phyloP scores from a whole-genome alignment of 2,113 vertebrate species.

The Vimba vimba region DNA sequence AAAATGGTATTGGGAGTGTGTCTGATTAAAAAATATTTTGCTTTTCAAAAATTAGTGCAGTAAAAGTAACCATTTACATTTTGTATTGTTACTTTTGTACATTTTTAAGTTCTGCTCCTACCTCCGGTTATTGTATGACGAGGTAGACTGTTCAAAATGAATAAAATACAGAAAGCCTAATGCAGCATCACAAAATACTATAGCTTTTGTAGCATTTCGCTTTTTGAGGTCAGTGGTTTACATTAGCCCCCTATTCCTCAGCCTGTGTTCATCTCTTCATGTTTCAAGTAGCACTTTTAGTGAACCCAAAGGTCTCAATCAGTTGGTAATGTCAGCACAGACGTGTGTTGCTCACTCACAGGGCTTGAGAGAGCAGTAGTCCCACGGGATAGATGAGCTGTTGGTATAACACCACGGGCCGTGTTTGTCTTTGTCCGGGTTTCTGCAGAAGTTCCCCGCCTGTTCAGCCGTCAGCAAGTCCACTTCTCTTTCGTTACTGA shows the following conservation, averaged over 20 bases:
- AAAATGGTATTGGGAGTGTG: not conserved
- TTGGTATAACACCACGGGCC: constrained; percentile 98
- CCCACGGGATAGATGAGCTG: constrained; percentile 89
- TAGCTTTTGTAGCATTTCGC: not conserved
- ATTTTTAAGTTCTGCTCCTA: not conserved
- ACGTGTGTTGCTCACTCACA: constrained; percentile 80
- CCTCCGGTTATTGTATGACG: not conserved
- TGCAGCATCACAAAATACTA: too few relatives aligned
- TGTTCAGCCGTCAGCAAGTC: constrained; percentile 77
- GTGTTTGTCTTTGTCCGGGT: constrained; percentile 95
- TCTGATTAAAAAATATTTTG: not conserved
- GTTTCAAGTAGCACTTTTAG: not conserved
- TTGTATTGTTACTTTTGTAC: not conserved
- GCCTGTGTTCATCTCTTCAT: not conserved
- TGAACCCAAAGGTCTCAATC: constrained; percentile 17
- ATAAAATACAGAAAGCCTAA: not conserved
- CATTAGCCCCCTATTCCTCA: not conserved
- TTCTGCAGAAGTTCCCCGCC: constrained; percentile 91
- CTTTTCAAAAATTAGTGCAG: too few relatives aligned
- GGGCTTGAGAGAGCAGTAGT: constrained; percentile 90
- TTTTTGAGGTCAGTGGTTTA: not conserved
- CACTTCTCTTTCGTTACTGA: constrained; percentile 63
- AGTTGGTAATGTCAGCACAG: constrained; percentile 3
- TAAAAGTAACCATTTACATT: not conserved
- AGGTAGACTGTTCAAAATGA: not conserved